Base-by-base conservation (phyloP, 2,888 invertebrate species). In the Dexiosoma caninum region DNA sequence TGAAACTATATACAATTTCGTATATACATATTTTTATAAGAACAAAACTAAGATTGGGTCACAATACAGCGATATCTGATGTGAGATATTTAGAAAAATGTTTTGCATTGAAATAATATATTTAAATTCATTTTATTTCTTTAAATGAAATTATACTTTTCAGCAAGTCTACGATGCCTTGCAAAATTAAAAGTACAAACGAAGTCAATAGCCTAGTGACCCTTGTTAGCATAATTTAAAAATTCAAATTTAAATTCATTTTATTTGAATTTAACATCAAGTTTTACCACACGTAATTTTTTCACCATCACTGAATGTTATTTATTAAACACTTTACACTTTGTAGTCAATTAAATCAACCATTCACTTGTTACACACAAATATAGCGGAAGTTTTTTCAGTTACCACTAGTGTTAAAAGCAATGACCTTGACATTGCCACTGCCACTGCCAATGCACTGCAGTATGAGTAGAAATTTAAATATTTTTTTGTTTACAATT, bases 361-460 rank as follows among this genome's bases (percentile, higher is more conserved):
- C 23, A 55, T 55, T 16, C 49, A 67, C 6, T 55, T 16, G 55
- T 7, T 10, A 14, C 14, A 7, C 14, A 35, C 16, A 46, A 8
- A 7, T 21, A 19, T 62, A 46, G 59, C 80, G 76, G 76, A 80
- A 76, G 67, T 27, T 14, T 62, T 46, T 64, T 10, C 2, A 44
- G 27, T 27, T 51, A 19, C 10, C 27, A 40, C 7, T 14, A 37
- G n/a, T 49, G 49, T 51, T 35, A 23, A 71, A 67, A 19, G 40
- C 46, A 74, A 19, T 64, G 37, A 67, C 71, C 75, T 75, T 80
- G 80, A 80, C 80, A 80, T 80, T 80, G 80, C 44, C 60, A 16
- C 14, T 49, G 60, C 3, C 27, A 27, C 6, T 27, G 27, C 27
- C 27, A 27, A 3, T 40, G 27, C 30, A 40, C n/a, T 46, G 27